These are phyloP conservation scores for Chaunax sp. DNA, from an alignment of 2,797 vertebrate genomes.

Conservation along the genomic window DNA sequence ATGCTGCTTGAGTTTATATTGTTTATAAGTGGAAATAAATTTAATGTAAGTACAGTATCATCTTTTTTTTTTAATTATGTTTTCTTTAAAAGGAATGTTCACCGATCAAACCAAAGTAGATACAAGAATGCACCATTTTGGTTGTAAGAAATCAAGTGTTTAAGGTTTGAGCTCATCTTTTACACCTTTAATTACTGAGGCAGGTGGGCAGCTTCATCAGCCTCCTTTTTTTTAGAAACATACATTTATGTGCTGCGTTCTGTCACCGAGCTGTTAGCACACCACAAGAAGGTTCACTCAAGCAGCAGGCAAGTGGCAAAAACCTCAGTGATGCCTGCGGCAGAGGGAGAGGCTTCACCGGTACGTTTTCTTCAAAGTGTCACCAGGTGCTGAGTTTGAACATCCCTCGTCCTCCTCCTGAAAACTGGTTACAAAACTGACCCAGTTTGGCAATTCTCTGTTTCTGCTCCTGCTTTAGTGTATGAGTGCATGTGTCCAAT, in stretches of 20 bases:
- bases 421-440: no score
- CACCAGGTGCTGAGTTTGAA: conserved; percentile 3
- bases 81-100: no score
- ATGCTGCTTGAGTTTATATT: no score
- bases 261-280: no score
- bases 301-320: no score
- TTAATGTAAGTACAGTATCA: no score
- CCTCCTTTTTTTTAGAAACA: not conserved
- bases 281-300: not conserved
- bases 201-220: no score
- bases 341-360: conserved; percentile 8
- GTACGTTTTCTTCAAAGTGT: conserved; percentile 1
- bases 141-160: no score
- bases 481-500: conserved; percentile 20
- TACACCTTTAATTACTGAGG: not conserved
- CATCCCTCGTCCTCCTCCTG: conserved; percentile 2
- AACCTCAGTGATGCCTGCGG: conserved; percentile 13
- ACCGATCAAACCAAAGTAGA: not conserved
- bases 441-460: conserved; percentile 32
- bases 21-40: no score
- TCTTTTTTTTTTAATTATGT: no score
- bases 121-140: not conserved
- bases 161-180: no score
- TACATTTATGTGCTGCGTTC: not conserved
- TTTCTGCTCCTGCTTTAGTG: conserved; percentile 10